phyloP scores from a whole-genome alignment of 1,140 invertebrate species.

The Drosophila gunungcola region DNA sequence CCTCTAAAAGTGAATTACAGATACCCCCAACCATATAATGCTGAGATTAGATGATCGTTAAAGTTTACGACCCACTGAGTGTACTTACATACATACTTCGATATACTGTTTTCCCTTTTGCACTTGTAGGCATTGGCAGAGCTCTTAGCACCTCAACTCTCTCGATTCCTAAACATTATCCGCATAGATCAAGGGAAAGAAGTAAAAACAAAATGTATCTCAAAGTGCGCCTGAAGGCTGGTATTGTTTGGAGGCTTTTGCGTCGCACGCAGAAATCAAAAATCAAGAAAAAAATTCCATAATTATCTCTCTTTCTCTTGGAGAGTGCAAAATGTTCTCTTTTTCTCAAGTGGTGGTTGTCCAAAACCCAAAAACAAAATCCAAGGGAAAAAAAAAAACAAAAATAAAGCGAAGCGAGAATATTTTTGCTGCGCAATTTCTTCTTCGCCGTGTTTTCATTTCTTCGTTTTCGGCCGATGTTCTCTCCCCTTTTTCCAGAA shows the following conservation, averaged over 20 bases:
- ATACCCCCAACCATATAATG: not conserved
- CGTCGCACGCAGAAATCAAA: conserved; percentile 38
- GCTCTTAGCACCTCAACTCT: conserved; percentile 9
- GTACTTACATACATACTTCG: not conserved
- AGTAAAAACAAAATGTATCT: conserved; percentile 12
- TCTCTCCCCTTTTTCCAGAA: conserved; percentile 20
- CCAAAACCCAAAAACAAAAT: conserved; percentile 19
- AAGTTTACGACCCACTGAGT: conserved; percentile 1
- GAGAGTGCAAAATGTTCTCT: conserved; percentile 33
- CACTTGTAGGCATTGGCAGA: not conserved
- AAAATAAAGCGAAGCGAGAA: conserved; percentile 45
- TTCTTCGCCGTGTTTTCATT: conserved; percentile 45
- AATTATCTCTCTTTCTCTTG: conserved; percentile 1
- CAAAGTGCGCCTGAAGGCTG: conserved; percentile 10
- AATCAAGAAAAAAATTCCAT: conserved; percentile 13
- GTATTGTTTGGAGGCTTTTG: conserved; percentile 37
- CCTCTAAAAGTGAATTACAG: not conserved
- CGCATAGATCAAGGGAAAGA: conserved; percentile 1
- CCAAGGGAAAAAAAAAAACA: conserved; percentile 37
- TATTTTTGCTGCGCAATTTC: conserved; percentile 74
- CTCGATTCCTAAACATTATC: not conserved
- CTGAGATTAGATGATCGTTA: conserved; percentile 8
- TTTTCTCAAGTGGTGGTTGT: conserved; percentile 39
- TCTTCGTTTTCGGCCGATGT: conserved; percentile 7
- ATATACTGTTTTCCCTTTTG: not conserved